Evolutionary conservation across 1,140 invertebrate genomes (phyloP).

Genomic region (Brachionus paranguensis): DNA sequence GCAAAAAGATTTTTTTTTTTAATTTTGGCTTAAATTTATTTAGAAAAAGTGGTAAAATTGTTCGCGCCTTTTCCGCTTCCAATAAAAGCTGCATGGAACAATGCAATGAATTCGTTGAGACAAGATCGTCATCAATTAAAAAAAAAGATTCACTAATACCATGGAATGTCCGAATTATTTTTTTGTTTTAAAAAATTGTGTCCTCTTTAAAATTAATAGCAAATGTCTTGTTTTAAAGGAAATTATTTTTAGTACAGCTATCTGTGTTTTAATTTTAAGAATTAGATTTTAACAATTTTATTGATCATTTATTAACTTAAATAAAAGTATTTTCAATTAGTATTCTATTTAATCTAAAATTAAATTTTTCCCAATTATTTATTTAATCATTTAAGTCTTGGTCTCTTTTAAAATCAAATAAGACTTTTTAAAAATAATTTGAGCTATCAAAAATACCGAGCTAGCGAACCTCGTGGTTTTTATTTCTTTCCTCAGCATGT

Average conservation of each 20-base stretch:
- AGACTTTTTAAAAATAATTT: too few species aligned
- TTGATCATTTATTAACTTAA: background rate
- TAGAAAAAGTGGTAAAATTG: slow-evolving; percentile 18
- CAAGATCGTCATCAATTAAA: slow-evolving; percentile 36
- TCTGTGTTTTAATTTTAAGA: background rate
- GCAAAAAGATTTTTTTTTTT: too few species aligned
- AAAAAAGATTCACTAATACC: background rate
- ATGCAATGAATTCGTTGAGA: slow-evolving; percentile 40
- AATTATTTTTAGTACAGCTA: background rate
- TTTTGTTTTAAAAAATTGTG: background rate
- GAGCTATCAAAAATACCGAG: too few species aligned
- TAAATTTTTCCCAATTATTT: too few species aligned
- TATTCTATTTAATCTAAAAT: too few species aligned
- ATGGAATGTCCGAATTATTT: background rate
- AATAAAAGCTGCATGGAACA: slow-evolving; percentile 36
- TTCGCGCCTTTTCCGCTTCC: slow-evolving; percentile 29
- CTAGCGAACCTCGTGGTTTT: too few species aligned
- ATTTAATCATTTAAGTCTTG: too few species aligned
- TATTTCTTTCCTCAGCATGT: too few species aligned
- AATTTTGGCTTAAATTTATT: too few species aligned
- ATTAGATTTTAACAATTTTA: background rate
- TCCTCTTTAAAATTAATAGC: background rate
- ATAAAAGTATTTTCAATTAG: too few species aligned
- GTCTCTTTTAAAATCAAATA: too few species aligned
- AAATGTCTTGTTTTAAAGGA: background rate